phyloP scores from a whole-genome alignment of 1,140 invertebrate genomes.

The Habropoda laboriosa region DNA sequence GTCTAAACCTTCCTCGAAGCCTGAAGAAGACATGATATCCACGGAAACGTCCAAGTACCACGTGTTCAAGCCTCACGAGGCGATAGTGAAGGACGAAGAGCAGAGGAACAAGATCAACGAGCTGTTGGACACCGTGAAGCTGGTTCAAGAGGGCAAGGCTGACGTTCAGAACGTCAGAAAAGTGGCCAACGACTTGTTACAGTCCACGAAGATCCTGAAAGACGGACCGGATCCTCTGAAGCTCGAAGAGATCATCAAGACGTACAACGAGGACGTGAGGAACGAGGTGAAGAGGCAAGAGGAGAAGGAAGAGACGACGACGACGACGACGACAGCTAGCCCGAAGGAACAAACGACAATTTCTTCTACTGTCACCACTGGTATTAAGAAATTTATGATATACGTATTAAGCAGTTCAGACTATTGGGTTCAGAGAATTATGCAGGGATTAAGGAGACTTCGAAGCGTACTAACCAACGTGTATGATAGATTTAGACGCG shows the following conservation, averaged over 20 bases:
- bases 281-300: slow-evolving; percentile 79
- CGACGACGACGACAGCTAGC: slow-evolving; percentile 62
- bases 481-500: slow-evolving; percentile 53
- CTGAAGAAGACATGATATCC: slow-evolving; percentile 30
- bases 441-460: slow-evolving; percentile 68
- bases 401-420: slow-evolving; percentile 70
- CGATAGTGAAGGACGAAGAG: slow-evolving; percentile 65
- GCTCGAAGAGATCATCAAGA: slow-evolving; percentile 77
- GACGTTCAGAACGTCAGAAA: slow-evolving; percentile 71
- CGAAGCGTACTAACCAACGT: slow-evolving; percentile 66
- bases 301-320: slow-evolving; percentile 54
- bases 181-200: slow-evolving; percentile 73
- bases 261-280: slow-evolving; percentile 75
- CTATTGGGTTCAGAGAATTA: slow-evolving; percentile 67
- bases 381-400: slow-evolving; percentile 76
- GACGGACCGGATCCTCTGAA: slow-evolving; percentile 79
- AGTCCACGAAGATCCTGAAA: slow-evolving; percentile 72
- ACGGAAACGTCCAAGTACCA: slow-evolving; percentile 67
- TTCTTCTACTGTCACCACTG: slow-evolving; percentile 57
- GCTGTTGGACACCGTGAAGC: slow-evolving; percentile 79
- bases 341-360: slow-evolving; percentile 68
- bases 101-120: slow-evolving; percentile 79
- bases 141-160: slow-evolving; percentile 79
- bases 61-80: slow-evolving; percentile 81
- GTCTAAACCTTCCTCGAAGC: no score